phyloP scores from a whole-genome alignment of 2,888 invertebrate species.

The Amblyjoppa proteus region DNA sequence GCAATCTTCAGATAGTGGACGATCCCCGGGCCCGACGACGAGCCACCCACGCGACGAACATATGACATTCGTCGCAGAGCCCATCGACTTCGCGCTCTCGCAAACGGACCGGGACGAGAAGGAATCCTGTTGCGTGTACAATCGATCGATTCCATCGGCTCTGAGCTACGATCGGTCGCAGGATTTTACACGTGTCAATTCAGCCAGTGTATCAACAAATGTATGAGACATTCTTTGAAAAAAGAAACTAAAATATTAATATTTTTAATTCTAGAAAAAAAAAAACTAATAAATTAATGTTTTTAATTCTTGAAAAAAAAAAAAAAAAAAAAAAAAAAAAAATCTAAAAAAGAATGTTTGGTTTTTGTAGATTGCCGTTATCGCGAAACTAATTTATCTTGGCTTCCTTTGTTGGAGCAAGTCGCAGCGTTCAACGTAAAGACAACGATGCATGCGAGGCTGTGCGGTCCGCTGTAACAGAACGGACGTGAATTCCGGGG shows the following conservation, averaged over 20 bases:
- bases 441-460: not conserved
- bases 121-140: not conserved
- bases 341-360: not conserved
- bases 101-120: slow-evolving; percentile 13
- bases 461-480: slow-evolving; percentile 12
- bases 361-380: not conserved
- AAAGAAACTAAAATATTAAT: not conserved
- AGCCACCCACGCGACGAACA: slow-evolving; percentile 75
- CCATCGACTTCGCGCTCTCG: slow-evolving; percentile 9
- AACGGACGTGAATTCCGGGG: slow-evolving; percentile 67
- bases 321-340: no score
- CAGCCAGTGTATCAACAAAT: not conserved
- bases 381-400: not conserved
- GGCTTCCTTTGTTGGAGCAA: not conserved
- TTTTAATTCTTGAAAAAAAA: no score
- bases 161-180: not conserved
- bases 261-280: not conserved
- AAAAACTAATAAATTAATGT: no score
- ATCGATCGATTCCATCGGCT: not conserved
- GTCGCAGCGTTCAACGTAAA: slow-evolving; percentile 3
- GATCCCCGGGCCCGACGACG: slow-evolving; percentile 59
- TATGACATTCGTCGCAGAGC: slow-evolving; percentile 39
- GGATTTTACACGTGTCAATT: not conserved
- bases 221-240: not conserved
- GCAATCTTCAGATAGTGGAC: slow-evolving; percentile 74